Percentiles rank a stretch among this genome's conserved stretches.
Evolutionary conservation across 2,797 vertebrate genomes (phyloP).

Genomic region (Hydrocynus forskahlii): DNA sequence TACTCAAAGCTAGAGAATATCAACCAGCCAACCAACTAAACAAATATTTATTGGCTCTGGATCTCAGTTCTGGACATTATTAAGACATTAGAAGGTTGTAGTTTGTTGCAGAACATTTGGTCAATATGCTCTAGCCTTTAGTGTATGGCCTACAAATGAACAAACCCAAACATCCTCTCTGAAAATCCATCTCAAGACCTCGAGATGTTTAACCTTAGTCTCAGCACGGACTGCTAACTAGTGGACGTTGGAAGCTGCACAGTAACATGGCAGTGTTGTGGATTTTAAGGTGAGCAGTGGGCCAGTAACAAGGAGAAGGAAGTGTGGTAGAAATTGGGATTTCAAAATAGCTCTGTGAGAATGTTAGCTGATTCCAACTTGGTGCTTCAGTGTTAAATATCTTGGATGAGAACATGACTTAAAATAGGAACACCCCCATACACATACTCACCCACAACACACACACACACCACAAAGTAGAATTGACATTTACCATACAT

Average conservation of each 20-base stretch:
- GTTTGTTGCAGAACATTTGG: neutral
- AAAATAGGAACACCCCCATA: neutral
- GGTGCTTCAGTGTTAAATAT: slow-evolving; percentile 7
- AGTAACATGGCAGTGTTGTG: neutral
- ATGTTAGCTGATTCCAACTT: neutral
- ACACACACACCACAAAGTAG: neutral
- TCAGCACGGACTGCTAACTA: neutral
- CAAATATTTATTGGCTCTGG: too few species aligned
- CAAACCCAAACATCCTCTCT: neutral
- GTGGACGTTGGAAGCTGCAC: neutral
- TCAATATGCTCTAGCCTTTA: neutral
- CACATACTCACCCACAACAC: neutral
- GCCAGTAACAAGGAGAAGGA: neutral
- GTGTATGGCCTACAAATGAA: too few species aligned
- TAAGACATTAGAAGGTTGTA: neutral
- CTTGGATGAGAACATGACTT: neutral
- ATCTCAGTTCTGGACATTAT: neutral
- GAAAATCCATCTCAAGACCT: neutral
- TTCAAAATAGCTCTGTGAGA: neutral
- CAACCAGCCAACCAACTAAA: too few species aligned
- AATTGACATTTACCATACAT: slow-evolving; percentile 9
- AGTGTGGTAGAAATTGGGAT: too few species aligned
- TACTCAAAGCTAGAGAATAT: neutral
- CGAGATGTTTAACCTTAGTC: neutral
- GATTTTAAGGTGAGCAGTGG: neutral